These are phyloP conservation scores for Rhogogaster chlorosoma DNA, from an alignment of 2,888 invertebrate species.

Conservation along the genomic window DNA sequence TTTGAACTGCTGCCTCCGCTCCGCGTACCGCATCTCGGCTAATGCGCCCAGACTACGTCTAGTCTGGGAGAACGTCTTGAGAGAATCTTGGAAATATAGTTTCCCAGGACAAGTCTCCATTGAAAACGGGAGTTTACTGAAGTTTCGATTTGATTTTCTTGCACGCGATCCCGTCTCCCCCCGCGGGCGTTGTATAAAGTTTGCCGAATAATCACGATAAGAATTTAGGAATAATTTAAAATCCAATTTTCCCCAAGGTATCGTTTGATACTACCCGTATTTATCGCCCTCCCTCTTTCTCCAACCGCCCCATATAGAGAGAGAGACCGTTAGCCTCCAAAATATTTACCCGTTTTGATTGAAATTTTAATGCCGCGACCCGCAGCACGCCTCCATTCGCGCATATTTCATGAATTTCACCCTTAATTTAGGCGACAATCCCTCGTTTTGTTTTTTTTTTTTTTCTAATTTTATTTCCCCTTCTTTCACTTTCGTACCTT, in stretches of 20 bases:
- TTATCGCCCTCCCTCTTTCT: neutral
- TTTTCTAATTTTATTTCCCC: neutral
- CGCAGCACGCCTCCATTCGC: neutral
- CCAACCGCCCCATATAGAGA: neutral
- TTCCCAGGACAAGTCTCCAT: neutral
- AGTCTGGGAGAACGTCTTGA: too few relatives aligned
- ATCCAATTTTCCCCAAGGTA: neutral
- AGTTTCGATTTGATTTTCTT: neutral
- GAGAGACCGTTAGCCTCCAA: neutral
- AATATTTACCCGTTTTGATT: slow-evolving; percentile 22
- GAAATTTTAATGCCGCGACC: slow-evolving; percentile 11
- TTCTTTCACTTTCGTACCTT: neutral
- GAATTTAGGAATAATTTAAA: slow-evolving; percentile 5
- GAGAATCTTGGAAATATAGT: neutral
- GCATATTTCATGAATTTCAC: neutral
- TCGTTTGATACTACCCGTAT: neutral
- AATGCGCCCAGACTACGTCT: neutral
- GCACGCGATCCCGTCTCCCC: neutral
- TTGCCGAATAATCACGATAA: neutral
- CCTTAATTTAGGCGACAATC: neutral
- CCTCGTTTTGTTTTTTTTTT: neutral
- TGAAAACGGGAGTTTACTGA: neutral
- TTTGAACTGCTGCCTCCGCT: neutral
- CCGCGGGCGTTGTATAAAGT: neutral
- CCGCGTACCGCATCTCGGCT: neutral